Evolutionary conservation across 2,113 vertebrate species (phyloP).

Genomic region (Murina feae): DNA sequence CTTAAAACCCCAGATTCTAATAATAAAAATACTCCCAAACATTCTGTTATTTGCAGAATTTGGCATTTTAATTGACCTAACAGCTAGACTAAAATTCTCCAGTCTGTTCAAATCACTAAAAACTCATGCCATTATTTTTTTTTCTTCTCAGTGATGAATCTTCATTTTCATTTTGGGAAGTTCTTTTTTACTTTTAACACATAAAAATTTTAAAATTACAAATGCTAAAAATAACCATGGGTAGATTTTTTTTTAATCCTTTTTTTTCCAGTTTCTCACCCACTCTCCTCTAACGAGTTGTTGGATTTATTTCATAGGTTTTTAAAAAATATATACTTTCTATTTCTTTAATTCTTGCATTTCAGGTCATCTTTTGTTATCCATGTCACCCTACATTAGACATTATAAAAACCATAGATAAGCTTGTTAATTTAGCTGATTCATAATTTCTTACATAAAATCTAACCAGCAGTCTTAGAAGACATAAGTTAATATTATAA

Average conservation of each 20-base stretch:
- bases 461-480: conserved; percentile 9
- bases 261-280: not conserved
- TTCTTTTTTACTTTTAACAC: conserved; percentile 32
- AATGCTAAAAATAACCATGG: not conserved
- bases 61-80: not conserved
- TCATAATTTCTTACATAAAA: conserved; percentile 23
- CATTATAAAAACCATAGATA: not conserved
- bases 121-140: not conserved
- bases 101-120: not conserved
- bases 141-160: not conserved
- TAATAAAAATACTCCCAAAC: not conserved
- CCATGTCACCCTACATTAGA: not conserved
- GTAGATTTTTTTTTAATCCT: not conserved
- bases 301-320: not conserved
- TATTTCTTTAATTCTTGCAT: not conserved
- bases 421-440: conserved; percentile 5
- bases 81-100: not conserved
- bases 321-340: not conserved
- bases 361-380: not conserved
- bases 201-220: conserved; percentile 27
- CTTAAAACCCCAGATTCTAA: not conserved
- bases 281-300: not conserved
- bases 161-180: conserved; percentile 5
- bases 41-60: not conserved
- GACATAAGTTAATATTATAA: conserved; percentile 15